These are phyloP conservation scores for Petaurus breviceps DNA, from an alignment of 2,113 vertebrate species.

Conservation along the genomic window DNA sequence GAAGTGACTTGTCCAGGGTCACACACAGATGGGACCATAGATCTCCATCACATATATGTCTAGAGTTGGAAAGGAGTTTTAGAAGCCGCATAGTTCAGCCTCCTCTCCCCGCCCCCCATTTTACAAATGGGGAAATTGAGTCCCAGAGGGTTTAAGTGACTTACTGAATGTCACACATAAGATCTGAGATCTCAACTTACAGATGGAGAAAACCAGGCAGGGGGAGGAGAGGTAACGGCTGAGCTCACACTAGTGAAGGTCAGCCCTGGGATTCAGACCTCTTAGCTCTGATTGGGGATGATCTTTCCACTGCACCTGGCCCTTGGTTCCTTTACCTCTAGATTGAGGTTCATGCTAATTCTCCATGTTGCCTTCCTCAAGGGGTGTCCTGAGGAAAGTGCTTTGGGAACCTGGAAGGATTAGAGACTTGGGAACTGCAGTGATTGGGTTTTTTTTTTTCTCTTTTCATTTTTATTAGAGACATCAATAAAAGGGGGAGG, in stretches of 20 bases:
- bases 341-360: not conserved
- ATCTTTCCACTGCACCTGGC: not conserved
- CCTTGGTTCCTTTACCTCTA: not conserved
- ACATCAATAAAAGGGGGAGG: not conserved
- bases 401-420: not conserved
- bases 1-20: not conserved
- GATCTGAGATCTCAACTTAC: not conserved
- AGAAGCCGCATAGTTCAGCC: not conserved
- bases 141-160: not conserved
- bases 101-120: not conserved
- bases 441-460: not conserved
- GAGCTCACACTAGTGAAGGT: not conserved
- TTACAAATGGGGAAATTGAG: not conserved
- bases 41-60: not conserved
- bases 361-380: too few relatives aligned
- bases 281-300: not conserved
- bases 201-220: not conserved
- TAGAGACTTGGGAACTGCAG: not conserved
- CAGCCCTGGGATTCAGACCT: not conserved
- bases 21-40: not conserved
- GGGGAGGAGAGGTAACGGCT: not conserved
- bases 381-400: not conserved
- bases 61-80: not conserved
- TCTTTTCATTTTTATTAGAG: not conserved
- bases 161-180: not conserved